A percentile compares a stretch with the other conserved stretches of the same genome.
Evolutionary conservation across 2,113 vertebrate species (phyloP).

Genomic region (Xenopus laevis): DNA sequence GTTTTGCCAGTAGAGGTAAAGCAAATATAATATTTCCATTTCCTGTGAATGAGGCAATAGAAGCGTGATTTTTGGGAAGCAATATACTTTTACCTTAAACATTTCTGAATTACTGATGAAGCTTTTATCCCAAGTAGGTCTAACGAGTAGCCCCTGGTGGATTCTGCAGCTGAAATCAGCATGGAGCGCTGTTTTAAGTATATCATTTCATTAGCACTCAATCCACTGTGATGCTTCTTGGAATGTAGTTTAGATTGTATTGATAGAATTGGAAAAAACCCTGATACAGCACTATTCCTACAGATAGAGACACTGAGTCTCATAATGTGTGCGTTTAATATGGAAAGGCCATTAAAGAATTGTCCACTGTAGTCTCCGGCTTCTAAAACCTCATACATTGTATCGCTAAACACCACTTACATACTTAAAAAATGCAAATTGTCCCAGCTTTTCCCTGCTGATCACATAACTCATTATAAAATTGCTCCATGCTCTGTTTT

Average conservation of each 20-base stretch:
- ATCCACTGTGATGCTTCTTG: conserved; percentile 35
- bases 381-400: conserved; percentile 22
- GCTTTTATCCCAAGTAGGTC: conserved; percentile 32
- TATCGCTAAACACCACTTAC: conserved; percentile 6
- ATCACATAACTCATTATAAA: conserved; percentile 10
- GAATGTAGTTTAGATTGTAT: conserved; percentile 39
- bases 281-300: conserved; percentile 36
- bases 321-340: conserved; percentile 31
- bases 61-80: conserved; percentile 32
- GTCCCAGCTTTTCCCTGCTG: conserved; percentile 5
- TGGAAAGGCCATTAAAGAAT: conserved; percentile 38
- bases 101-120: conserved; percentile 28
- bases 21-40: neutral
- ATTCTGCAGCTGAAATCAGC: conserved; percentile 36
- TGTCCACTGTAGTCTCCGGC: conserved; percentile 26
- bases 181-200: conserved; percentile 27
- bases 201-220: conserved; percentile 43
- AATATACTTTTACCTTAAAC: conserved; percentile 19
- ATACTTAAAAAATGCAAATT: conserved; percentile 19
- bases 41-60: conserved; percentile 2
- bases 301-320: conserved; percentile 36
- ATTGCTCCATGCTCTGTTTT: neutral
- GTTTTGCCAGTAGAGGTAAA: neutral
- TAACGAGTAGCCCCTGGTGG: conserved; percentile 30
- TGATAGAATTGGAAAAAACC: conserved; percentile 36